These are phyloP conservation scores for Spermophilus dauricus DNA, from an alignment of 2,113 vertebrate species.

Conservation along the genomic window DNA sequence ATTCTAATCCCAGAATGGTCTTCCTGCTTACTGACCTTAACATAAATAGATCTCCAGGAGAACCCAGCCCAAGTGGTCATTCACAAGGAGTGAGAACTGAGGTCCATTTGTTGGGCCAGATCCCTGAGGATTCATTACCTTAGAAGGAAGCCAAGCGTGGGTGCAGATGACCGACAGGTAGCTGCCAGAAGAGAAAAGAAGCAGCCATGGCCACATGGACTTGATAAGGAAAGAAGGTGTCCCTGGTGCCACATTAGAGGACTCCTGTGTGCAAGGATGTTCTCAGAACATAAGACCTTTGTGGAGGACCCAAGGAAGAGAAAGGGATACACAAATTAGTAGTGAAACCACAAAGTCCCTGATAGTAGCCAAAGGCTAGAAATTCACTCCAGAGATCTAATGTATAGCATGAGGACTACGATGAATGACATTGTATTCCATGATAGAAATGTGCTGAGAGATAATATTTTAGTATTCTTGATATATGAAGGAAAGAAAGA, in stretches of 20 bases:
- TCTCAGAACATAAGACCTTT: too few species aligned
- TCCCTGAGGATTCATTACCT: neutral
- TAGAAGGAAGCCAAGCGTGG: too few species aligned
- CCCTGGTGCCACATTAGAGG: neutral
- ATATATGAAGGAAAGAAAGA: neutral
- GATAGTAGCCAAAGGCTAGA: neutral
- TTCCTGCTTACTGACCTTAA: too few species aligned
- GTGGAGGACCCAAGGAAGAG: neutral
- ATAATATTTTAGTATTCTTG: neutral
- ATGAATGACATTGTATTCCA: too few species aligned
- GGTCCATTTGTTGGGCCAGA: neutral
- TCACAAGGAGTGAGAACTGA: too few species aligned
- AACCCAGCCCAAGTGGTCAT: neutral
- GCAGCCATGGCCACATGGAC: too few species aligned
- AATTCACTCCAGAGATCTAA: neutral
- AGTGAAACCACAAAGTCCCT: neutral
- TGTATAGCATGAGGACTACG: neutral
- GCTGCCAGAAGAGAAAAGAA: neutral
- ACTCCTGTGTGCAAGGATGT: too few species aligned
- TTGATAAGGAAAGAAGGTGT: neutral
- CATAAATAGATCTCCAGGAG: too few species aligned
- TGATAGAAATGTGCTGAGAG: too few species aligned
- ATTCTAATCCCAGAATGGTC: neutral
- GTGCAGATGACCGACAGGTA: neutral
- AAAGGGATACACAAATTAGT: neutral